Percentiles rank a stretch among this genome's conserved stretches.
phyloP scores from a whole-genome alignment of 2,888 invertebrate species.

The Conops quadrifasciatus region DNA sequence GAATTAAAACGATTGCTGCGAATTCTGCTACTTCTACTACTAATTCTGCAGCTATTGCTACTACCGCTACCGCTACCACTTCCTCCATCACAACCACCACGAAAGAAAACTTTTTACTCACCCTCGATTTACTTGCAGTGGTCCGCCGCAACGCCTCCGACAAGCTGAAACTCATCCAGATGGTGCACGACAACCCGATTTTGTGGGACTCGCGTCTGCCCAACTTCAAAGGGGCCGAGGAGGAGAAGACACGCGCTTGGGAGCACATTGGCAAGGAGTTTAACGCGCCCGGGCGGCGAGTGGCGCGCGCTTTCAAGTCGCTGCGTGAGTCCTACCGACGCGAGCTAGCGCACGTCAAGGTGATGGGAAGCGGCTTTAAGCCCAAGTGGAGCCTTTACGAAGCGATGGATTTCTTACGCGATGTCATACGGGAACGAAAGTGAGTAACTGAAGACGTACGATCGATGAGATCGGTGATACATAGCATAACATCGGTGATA shows the following conservation, averaged over 20 bases:
- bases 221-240: slow-evolving; percentile 63
- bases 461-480: too few species aligned
- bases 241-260: slow-evolving; percentile 63
- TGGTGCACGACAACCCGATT: slow-evolving; percentile 63
- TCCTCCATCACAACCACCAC: slow-evolving; percentile 39
- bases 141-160: slow-evolving; percentile 64
- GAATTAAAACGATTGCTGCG: not conserved
- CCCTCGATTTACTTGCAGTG: slow-evolving; percentile 56
- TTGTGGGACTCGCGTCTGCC: slow-evolving; percentile 62
- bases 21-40: slow-evolving; percentile 11
- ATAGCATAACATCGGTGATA: too few species aligned
- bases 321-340: slow-evolving; percentile 62
- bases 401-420: slow-evolving; percentile 62
- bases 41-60: slow-evolving; percentile 6
- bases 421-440: slow-evolving; percentile 62
- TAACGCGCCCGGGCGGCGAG: slow-evolving; percentile 61
- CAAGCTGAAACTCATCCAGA: slow-evolving; percentile 62
- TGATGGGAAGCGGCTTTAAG: slow-evolving; percentile 62
- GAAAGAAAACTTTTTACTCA: slow-evolving; percentile 50
- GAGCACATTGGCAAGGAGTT: slow-evolving; percentile 62
- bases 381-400: slow-evolving; percentile 63
- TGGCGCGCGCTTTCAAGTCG: slow-evolving; percentile 62
- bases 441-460: slow-evolving; percentile 49
- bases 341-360: slow-evolving; percentile 60
- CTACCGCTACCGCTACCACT: slow-evolving; percentile 24